A percentile compares a stretch with the other conserved stretches of the same genome.
These are phyloP conservation scores for Chromobotia macracanthus DNA, from an alignment of 2,797 vertebrate species.

Conservation along the genomic window DNA sequence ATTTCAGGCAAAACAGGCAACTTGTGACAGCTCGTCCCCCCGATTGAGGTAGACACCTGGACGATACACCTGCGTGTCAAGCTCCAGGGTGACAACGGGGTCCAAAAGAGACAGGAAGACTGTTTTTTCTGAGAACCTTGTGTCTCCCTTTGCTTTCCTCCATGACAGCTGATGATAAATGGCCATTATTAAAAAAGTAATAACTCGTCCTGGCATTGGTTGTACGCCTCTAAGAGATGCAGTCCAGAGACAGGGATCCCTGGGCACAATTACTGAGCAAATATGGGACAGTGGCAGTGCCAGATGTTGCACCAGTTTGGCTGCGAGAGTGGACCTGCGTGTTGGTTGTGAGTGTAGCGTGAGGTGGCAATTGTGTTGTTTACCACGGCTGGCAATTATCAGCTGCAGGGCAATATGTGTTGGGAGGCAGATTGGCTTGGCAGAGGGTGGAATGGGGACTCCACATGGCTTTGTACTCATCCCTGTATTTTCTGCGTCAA, in stretches of 20 bases:
- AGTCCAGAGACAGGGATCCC: conserved; percentile 54
- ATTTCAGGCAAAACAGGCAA: conserved; percentile 35
- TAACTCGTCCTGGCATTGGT: conserved; percentile 64
- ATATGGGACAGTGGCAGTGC: conserved; percentile 63
- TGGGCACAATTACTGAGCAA: conserved; percentile 67
- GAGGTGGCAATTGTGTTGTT: conserved; percentile 54
- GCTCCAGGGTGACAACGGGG: conserved; percentile 39
- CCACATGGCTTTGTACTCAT: conserved; percentile 40
- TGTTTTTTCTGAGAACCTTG: conserved; percentile 26
- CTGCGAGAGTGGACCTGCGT: conserved; percentile 52
- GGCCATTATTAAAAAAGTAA: conserved; percentile 73
- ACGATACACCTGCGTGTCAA: conserved; percentile 64
- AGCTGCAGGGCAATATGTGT: conserved; percentile 65
- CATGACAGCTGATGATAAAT: conserved; percentile 79
- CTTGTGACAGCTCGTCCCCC: conserved; percentile 37
- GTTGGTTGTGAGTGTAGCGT: conserved; percentile 42
- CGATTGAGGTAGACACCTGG: conserved; percentile 57
- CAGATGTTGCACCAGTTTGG: conserved; percentile 72
- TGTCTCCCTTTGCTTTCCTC: conserved; percentile 42
- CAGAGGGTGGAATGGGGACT: conserved; percentile 55
- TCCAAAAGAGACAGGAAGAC: conserved; percentile 55
- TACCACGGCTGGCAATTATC: conserved; percentile 61
- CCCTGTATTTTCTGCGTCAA: conserved; percentile 53
- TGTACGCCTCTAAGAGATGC: conserved; percentile 53
- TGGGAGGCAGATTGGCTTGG: conserved; percentile 70